Percentiles rank a stretch among this genome's conserved stretches.
Conservation (phyloP, 2,888 invertebrate species). For the Oscheius sp. region DNA sequence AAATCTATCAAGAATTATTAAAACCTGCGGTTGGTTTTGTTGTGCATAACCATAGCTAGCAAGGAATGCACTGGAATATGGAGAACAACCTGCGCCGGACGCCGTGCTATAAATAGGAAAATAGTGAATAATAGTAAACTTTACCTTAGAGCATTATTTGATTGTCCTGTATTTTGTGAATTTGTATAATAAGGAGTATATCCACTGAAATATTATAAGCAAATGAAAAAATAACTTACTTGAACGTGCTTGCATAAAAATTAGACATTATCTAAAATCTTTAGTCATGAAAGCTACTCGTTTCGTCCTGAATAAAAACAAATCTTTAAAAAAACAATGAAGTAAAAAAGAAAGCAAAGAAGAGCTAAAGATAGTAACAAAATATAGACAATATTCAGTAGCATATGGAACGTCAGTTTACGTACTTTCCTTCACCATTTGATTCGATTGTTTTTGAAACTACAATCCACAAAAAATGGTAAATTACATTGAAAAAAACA, state of each 20-base stretch:
- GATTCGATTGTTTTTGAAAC: background rate
- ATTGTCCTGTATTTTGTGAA: background rate
- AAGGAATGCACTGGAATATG: background rate
- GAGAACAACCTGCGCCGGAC: background rate
- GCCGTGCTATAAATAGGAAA: background rate
- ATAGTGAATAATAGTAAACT: background rate
- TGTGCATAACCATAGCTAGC: background rate
- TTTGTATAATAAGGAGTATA: slow-evolving; percentile 4
- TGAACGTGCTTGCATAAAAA: slow-evolving; percentile 7
- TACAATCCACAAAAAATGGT: background rate
- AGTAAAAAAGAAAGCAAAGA: background rate
- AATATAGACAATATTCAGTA: background rate
- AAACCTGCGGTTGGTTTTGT: background rate
- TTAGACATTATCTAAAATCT: slow-evolving; percentile 8
- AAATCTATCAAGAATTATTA: background rate
- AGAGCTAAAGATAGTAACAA: background rate
- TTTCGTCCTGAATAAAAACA: background rate
- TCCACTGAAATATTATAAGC: background rate
- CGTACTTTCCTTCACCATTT: background rate
- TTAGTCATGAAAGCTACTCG: no score
- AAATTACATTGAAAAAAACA: no score
- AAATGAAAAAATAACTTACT: background rate
- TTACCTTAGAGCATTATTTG: background rate
- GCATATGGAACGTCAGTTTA: background rate
- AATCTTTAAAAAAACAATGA: background rate